Conservation (phyloP, 2,888 invertebrate genomes). For the Drosophila siamana region DNA sequence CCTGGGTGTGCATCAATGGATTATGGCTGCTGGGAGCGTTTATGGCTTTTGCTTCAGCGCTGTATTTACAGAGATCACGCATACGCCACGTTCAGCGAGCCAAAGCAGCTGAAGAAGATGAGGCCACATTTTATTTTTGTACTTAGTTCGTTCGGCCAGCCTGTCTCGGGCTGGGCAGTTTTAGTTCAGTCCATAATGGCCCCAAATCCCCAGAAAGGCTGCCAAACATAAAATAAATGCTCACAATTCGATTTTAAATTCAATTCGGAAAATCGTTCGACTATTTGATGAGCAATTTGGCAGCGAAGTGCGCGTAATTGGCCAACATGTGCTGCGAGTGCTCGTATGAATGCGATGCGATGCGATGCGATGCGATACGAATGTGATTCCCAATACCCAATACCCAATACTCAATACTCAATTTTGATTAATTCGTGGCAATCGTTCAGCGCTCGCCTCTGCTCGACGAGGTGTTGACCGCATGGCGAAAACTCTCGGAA, state of each 20-base stretch:
- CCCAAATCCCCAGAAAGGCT: slow-evolving; percentile 12
- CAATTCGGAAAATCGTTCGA: slow-evolving; percentile 12
- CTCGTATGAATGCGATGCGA: slow-evolving; percentile 13
- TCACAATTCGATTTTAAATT: slow-evolving; percentile 34
- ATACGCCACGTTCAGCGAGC: slow-evolving; percentile 20
- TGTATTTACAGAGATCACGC: slow-evolving; percentile 21
- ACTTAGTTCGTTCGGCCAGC: slow-evolving; percentile 17
- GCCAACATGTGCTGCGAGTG: slow-evolving; percentile 52
- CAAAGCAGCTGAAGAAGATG: slow-evolving; percentile 18
- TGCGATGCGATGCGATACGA: slow-evolving; percentile 46
- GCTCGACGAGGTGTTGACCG: slow-evolving; percentile 23
- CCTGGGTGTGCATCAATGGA: not conserved
- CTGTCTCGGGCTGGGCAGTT: too few relatives aligned
- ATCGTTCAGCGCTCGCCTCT: slow-evolving; percentile 41
- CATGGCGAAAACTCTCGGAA: not conserved
- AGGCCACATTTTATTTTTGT: slow-evolving; percentile 46
- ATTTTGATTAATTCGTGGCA: slow-evolving; percentile 65
- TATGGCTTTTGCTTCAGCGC: slow-evolving; percentile 22
- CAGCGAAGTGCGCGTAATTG: slow-evolving; percentile 64
- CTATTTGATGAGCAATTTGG: slow-evolving; percentile 57
- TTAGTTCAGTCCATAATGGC: slow-evolving; percentile 26
- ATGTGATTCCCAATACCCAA: slow-evolving; percentile 6
- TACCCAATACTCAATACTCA: slow-evolving; percentile 6
- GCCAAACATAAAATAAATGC: slow-evolving; percentile 45
- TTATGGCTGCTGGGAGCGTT: slow-evolving; percentile 8